Conservation (phyloP, 2,797 vertebrate genomes). For the Meriones psammophilus region DNA sequence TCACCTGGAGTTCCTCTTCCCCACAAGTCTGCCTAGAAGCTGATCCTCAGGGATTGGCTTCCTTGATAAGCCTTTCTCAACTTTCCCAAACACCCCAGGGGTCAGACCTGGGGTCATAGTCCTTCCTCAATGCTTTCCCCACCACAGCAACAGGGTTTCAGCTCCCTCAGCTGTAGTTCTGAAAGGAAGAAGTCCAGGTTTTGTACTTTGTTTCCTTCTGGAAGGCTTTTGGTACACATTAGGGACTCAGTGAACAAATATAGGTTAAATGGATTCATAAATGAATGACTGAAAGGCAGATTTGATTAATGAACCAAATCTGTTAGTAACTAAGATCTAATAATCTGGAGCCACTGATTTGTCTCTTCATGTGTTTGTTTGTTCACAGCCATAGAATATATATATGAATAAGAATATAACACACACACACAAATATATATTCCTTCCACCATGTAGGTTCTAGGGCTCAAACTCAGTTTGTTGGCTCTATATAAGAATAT, state of each 20-base stretch:
- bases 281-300: slow-evolving; percentile 40
- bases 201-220: neutral
- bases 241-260: neutral
- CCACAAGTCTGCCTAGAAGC: neutral
- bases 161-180: neutral
- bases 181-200: neutral
- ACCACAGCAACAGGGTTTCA: neutral
- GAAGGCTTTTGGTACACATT: neutral
- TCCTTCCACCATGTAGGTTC: no score
- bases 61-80: neutral
- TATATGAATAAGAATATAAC: neutral
- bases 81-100: neutral
- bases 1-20: neutral
- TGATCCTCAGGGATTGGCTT: neutral
- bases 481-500: no score
- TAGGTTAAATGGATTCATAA: neutral
- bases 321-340: neutral
- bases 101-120: neutral
- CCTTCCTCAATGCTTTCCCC: neutral
- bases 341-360: neutral
- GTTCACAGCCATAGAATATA: slow-evolving; percentile 12
- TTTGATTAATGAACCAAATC: slow-evolving; percentile 4
- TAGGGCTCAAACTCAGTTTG: no score
- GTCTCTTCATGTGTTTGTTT: neutral
- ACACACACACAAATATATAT: neutral